Base-by-base conservation (phyloP, 1,140 invertebrate species). In the Catajapyx aquilonaris region DNA sequence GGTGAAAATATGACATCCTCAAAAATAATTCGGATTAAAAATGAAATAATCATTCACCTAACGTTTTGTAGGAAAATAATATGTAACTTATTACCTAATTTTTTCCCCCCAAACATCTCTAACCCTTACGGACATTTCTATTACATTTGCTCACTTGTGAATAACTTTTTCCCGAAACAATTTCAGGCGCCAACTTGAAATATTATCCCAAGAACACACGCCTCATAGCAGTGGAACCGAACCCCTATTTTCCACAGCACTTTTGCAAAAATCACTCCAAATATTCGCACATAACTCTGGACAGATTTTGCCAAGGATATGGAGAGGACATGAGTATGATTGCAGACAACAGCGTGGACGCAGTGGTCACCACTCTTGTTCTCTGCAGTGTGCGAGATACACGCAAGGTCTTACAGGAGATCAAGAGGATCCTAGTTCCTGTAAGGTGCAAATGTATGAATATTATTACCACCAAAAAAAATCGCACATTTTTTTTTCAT, bases 141-240 rank as follows among this genome's bases (percentile, higher is more conserved):
- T n/a, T n/a, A n/a, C n/a, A n/a, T n/a, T n/a, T n/a, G n/a, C n/a
- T n/a, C n/a, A n/a, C n/a, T n/a, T n/a, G n/a, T n/a, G n/a, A n/a
- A n/a, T n/a, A n/a, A n/a, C n/a, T n/a, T n/a, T n/a, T n/a, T n/a
- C n/a, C n/a, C n/a, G n/a, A n/a, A n/a, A 15, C 28, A 2, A 25
- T 33, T 38, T 20, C 43, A 46, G 53, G 53, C 4, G 31, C 34
- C 2, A 56, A 56, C 46, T 46, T 55, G 16, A 38, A 47, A 20
- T 51, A 46, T 31, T 55, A 49, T 44, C 54, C 54, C 2, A 44
- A 51, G 16, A 46, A 52, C 39, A 41, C 41, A 16, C 45, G 45
- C 10, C 41, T 56, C 4, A 39, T 52, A 7, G 46, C 49, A 34
- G 45, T 50, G 5, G 53, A 54, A 39, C 52, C 51, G 5, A 53